Evolutionary conservation across 2,888 invertebrate species (phyloP).

Genomic region (Agrotis segetum): DNA sequence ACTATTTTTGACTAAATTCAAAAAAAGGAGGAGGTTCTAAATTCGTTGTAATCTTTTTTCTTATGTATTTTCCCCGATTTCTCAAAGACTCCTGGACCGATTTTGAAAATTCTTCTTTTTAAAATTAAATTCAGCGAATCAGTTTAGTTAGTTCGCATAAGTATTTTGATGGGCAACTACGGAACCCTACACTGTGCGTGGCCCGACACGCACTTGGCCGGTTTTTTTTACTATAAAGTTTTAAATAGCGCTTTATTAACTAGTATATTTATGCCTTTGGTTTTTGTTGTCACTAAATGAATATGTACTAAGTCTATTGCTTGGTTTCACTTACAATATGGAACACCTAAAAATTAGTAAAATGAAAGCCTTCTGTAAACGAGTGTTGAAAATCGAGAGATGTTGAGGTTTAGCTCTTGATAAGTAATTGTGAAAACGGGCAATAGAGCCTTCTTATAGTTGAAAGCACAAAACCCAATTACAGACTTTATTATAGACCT

Average conservation of each 20-base stretch:
- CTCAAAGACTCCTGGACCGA: too few species aligned
- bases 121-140: too few species aligned
- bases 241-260: constrained; percentile 7
- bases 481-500: neutral
- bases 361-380: too few species aligned
- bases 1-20: too few species aligned
- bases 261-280: constrained; percentile 5
- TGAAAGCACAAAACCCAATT: neutral
- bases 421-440: neutral
- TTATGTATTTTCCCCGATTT: too few species aligned
- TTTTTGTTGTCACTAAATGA: neutral
- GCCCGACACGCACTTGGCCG: too few species aligned
- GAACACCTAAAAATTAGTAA: neutral
- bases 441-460: constrained; percentile 1
- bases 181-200: too few species aligned
- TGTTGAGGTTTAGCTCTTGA: neutral
- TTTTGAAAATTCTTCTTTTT: too few species aligned
- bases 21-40: too few species aligned
- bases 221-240: neutral
- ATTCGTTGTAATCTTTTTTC: too few species aligned
- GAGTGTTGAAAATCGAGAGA: neutral
- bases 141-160: too few species aligned
- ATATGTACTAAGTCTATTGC: neutral
- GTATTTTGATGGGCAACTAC: too few species aligned
- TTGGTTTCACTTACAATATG: neutral